These are phyloP conservation scores for Ranitomeya variabilis DNA, from an alignment of 2,113 vertebrate genomes.

Conservation along the genomic window DNA sequence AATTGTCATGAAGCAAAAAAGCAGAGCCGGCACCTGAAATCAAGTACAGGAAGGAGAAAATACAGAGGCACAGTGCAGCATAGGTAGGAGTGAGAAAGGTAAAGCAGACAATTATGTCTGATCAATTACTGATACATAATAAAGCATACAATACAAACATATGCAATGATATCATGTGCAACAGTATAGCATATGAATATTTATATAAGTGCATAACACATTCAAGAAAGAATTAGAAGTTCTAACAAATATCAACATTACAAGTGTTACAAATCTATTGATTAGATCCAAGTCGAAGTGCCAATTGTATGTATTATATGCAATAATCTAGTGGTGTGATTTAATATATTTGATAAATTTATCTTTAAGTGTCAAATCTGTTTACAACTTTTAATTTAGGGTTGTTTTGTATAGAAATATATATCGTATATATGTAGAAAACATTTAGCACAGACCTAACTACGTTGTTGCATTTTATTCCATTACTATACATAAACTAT, in stretches of 20 bases:
- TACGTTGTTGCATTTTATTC: too few species aligned
- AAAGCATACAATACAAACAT: neutral
- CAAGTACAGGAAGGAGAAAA: constrained; percentile 2
- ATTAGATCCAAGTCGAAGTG: too few species aligned
- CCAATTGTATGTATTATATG: neutral
- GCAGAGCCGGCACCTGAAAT: constrained; percentile 38
- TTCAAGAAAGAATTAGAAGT: neutral
- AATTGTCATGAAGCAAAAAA: constrained; percentile 42
- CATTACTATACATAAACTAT: neutral
- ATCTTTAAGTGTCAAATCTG: too few species aligned
- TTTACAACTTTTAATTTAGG: too few species aligned
- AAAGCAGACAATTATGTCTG: neutral
- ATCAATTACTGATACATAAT: neutral
- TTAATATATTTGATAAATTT: neutral
- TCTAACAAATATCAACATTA: too few species aligned
- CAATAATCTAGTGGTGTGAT: neutral
- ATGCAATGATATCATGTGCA: neutral
- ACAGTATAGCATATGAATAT: neutral
- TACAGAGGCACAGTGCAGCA: constrained; percentile 2
- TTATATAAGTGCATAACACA: neutral
- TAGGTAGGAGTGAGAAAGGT: neutral
- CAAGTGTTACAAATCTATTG: too few species aligned
- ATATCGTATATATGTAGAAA: neutral
- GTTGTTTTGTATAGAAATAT: neutral
- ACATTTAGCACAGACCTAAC: neutral